These are phyloP conservation scores for Apodemia mormo DNA, from an alignment of 2,888 invertebrate genomes.

Conservation along the genomic window DNA sequence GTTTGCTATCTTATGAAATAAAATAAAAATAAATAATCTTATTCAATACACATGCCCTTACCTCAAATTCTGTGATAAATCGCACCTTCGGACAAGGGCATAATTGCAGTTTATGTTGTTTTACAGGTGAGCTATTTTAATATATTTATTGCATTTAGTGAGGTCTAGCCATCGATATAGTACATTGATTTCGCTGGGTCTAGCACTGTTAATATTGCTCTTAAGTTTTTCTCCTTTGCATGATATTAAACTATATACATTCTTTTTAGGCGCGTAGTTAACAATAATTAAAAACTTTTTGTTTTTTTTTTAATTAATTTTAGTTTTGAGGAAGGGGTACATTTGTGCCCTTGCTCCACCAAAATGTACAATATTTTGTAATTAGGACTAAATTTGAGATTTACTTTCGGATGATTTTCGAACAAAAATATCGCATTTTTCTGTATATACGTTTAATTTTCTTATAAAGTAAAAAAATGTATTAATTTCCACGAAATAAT, in stretches of 20 bases:
- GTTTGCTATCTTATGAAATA: no score
- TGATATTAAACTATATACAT: constrained; percentile 20
- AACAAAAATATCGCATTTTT: constrained; percentile 18
- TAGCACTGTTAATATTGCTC: constrained; percentile 21
- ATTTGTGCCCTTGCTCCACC: constrained; percentile 19
- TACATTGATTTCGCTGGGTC: no score
- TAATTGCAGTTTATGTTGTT: no score
- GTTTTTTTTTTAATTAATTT: constrained; percentile 13
- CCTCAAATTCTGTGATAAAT: no score
- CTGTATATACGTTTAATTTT: constrained; percentile 27
- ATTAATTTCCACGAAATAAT: constrained; percentile 5
- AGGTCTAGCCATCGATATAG: no score
- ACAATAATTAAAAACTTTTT: constrained; percentile 10
- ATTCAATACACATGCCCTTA: not conserved
- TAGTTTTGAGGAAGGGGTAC: constrained; percentile 15
- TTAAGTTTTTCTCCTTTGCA: constrained; percentile 18
- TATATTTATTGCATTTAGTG: no score
- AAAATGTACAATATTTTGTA: not conserved
- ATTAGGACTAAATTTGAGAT: constrained; percentile 14
- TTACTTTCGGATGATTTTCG: constrained; percentile 16
- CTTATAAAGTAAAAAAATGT: constrained; percentile 11
- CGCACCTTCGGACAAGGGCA: no score
- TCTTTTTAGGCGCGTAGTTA: constrained; percentile 15
- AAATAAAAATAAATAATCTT: not conserved
- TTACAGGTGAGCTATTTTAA: no score